phyloP scores from a whole-genome alignment of 2,113 vertebrate genomes.

The Xiphophorus maculatus region DNA sequence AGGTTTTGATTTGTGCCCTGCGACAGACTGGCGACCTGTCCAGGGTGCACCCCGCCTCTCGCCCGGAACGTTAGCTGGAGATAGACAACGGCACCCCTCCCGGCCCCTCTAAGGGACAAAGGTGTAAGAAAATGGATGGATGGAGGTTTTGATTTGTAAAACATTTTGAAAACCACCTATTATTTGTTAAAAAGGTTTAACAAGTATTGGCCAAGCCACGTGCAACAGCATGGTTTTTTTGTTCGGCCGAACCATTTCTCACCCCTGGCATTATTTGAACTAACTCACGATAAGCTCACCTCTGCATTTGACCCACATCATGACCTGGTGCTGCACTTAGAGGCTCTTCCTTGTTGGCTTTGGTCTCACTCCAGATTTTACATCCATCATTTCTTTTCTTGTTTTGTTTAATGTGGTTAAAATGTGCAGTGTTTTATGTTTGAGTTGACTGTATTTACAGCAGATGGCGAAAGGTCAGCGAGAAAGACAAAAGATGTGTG shows the following conservation, averaged over 20 bases:
- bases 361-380: neutral
- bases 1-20: neutral
- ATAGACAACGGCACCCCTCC: too few species aligned
- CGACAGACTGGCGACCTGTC: too few species aligned
- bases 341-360: neutral
- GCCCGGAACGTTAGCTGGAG: too few species aligned
- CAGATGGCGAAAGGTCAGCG: conserved; percentile 38
- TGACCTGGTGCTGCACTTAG: neutral
- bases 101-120: too few species aligned
- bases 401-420: neutral
- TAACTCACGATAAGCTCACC: neutral
- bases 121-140: too few species aligned
- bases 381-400: neutral
- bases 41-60: too few species aligned
- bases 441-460: conserved; percentile 2
- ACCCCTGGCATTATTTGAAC: neutral
- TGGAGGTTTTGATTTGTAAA: neutral
- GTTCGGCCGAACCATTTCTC: neutral
- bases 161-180: neutral
- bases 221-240: neutral
- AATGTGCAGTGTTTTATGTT: neutral
- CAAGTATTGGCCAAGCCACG: neutral
- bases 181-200: neutral
- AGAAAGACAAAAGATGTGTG: conserved; percentile 20
- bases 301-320: neutral